Percentiles rank a stretch among this genome's conserved stretches.
These are phyloP conservation scores for Hirtodrosophila histrioides DNA, from an alignment of 2,888 invertebrate genomes.

Conservation along the genomic window DNA sequence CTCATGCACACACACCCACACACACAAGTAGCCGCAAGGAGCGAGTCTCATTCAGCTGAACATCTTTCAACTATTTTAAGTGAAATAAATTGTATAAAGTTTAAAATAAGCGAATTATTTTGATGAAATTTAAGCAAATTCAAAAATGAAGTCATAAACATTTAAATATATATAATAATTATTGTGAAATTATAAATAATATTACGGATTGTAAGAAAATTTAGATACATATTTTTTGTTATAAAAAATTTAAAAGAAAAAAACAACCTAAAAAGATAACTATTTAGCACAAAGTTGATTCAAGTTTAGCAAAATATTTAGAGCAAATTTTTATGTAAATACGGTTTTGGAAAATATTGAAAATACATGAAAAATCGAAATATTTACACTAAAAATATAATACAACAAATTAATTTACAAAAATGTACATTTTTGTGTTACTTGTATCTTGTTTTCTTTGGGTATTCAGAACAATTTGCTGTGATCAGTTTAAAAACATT, in stretches of 20 bases:
- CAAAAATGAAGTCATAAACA: slow-evolving; percentile 36
- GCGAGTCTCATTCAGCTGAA: slow-evolving; percentile 41
- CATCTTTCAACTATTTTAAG: slow-evolving; percentile 48
- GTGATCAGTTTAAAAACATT: slow-evolving; percentile 71
- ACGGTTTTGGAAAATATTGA: slow-evolving; percentile 38
- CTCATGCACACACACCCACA: slow-evolving; percentile 16
- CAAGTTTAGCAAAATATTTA: slow-evolving; percentile 57
- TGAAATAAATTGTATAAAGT: slow-evolving; percentile 65
- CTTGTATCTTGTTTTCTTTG: slow-evolving; percentile 53
- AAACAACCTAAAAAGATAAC: slow-evolving; percentile 9
- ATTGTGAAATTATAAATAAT: slow-evolving; percentile 20
- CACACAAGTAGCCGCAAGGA: slow-evolving; percentile 34
- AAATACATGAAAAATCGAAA: slow-evolving; percentile 21
- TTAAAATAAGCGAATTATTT: slow-evolving; percentile 30
- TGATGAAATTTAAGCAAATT: slow-evolving; percentile 43
- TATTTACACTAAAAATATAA: slow-evolving; percentile 27
- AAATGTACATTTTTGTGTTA: slow-evolving; percentile 18
- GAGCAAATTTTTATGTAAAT: slow-evolving; percentile 59
- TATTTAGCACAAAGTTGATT: slow-evolving; percentile 35
- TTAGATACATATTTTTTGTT: slow-evolving; percentile 33
- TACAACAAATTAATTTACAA: slow-evolving; percentile 3
- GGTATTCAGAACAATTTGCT: slow-evolving; percentile 72
- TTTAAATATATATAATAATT: slow-evolving; percentile 30
- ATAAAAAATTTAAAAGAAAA: slow-evolving; percentile 8
- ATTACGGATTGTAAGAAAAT: slow-evolving; percentile 12